These are phyloP conservation scores for Larimichthys crocea DNA, from an alignment of 2,113 vertebrate genomes.

Conservation along the genomic window DNA sequence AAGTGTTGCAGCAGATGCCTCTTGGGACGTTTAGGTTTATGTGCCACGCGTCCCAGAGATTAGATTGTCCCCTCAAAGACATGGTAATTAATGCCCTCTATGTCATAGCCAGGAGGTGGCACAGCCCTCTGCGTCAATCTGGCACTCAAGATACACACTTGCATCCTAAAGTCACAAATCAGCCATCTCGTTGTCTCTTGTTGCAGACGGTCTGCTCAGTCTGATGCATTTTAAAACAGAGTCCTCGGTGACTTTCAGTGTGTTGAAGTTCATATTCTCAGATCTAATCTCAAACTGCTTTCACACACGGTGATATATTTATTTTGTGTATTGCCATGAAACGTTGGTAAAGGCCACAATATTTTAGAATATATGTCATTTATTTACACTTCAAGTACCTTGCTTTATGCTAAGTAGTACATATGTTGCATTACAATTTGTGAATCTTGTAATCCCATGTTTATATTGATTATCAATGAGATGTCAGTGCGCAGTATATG, in stretches of 20 bases:
- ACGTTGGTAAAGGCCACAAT: background rate
- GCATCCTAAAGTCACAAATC: constrained; percentile 62
- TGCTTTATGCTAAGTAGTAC: background rate
- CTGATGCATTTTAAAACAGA: constrained; percentile 46
- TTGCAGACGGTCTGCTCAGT: constrained; percentile 34
- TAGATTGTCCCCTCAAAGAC: constrained; percentile 74
- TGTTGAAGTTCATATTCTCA: background rate
- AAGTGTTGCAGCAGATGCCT: constrained; percentile 38
- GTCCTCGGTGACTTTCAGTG: constrained; percentile 6
- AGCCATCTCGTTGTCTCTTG: constrained; percentile 16
- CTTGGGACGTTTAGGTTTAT: constrained; percentile 52
- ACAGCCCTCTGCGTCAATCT: constrained; percentile 49
- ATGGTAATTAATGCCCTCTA: constrained; percentile 69
- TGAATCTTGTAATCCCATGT: too few relatives aligned
- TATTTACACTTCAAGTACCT: background rate
- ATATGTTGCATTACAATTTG: too few relatives aligned
- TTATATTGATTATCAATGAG: too few relatives aligned
- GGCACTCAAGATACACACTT: constrained; percentile 54
- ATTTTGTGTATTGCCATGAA: background rate
- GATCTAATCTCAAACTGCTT: background rate
- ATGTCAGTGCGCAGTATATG: too few relatives aligned
- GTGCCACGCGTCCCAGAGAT: constrained; percentile 64
- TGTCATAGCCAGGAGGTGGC: constrained; percentile 58
- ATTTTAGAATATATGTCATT: background rate
- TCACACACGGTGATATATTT: background rate